These are phyloP conservation scores for Lepidothrix coronata DNA, from an alignment of 2,113 vertebrate species.

Conservation along the genomic window DNA sequence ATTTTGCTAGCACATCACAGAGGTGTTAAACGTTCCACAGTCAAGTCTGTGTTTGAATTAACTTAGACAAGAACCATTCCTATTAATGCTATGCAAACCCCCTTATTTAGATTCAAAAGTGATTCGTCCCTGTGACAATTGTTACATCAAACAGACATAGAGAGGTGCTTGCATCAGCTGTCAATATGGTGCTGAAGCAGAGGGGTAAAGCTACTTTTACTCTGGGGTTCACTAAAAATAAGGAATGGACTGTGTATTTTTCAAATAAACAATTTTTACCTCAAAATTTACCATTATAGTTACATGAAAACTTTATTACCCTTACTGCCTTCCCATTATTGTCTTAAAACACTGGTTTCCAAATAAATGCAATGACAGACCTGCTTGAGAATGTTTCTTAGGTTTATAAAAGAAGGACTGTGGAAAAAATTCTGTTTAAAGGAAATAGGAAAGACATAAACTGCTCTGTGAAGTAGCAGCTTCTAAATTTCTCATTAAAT, in stretches of 20 bases:
- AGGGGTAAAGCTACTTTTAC: background rate
- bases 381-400: background rate
- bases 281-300: background rate
- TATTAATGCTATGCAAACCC: background rate
- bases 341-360: background rate
- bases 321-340: background rate
- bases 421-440: background rate
- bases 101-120: background rate
- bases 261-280: background rate
- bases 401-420: background rate
- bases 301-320: background rate
- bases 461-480: background rate
- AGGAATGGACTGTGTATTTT: background rate
- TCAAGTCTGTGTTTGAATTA: background rate
- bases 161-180: background rate
- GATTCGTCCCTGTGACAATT: background rate
- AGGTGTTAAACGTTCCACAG: background rate
- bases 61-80: background rate
- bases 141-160: background rate
- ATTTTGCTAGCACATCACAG: background rate
- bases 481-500: constrained; percentile 15
- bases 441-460: background rate
- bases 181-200: background rate
- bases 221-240: background rate
- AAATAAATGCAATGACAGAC: background rate